A percentile compares a stretch with the other conserved stretches of the same genome.
phyloP scores from a whole-genome alignment of 2,113 vertebrate species.

The Mobula hypostoma region DNA sequence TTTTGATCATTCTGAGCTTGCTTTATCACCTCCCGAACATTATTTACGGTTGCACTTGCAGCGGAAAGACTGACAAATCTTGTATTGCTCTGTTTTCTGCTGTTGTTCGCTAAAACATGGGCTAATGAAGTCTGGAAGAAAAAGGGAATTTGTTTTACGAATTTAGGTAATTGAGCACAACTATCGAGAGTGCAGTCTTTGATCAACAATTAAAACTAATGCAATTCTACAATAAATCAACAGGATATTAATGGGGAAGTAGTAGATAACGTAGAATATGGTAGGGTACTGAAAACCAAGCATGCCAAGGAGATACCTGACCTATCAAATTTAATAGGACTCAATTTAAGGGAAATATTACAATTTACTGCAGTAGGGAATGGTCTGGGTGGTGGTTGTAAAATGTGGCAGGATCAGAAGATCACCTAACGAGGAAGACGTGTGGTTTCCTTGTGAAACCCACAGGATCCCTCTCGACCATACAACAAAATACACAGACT shows the following conservation, averaged over 20 bases:
- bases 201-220: neutral
- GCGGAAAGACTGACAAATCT: constrained; percentile 85
- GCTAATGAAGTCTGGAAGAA: constrained; percentile 83
- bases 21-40: constrained; percentile 88
- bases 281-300: neutral
- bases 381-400: neutral
- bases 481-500: no score
- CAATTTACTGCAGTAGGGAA: neutral
- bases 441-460: neutral
- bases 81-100: constrained; percentile 69
- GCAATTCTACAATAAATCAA: neutral
- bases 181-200: neutral
- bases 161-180: no score
- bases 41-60: constrained; percentile 75
- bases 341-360: neutral
- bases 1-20: constrained; percentile 90
- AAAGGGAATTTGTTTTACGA: neutral
- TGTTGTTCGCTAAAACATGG: constrained; percentile 81
- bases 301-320: no score
- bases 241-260: neutral
- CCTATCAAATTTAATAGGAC: neutral
- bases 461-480: no score
- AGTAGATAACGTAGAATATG: neutral
- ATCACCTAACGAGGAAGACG: neutral
- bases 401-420: no score